A percentile compares a stretch with the other conserved stretches of the same genome.
These are phyloP conservation scores for Daubentonia madagascariensis DNA, from an alignment of 2,113 vertebrate genomes.

Conservation along the genomic window DNA sequence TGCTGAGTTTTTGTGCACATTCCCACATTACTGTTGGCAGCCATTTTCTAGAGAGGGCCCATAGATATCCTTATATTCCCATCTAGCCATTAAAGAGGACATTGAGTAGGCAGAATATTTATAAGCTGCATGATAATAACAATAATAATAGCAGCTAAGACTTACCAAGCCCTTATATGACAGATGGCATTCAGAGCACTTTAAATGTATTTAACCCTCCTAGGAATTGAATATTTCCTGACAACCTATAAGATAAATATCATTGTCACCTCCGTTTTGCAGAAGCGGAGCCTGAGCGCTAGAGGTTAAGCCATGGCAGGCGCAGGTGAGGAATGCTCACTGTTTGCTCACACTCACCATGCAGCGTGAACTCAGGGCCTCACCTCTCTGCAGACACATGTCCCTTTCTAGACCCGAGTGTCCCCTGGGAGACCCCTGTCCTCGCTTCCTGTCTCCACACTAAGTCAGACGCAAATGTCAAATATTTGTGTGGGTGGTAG, in stretches of 20 bases:
- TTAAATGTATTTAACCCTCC: background rate
- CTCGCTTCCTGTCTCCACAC: background rate
- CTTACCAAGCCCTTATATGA: background rate
- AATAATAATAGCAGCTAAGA: background rate
- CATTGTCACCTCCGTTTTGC: background rate
- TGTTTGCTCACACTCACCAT: background rate
- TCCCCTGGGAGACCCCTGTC: background rate
- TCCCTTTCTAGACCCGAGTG: background rate
- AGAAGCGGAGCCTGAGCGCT: background rate
- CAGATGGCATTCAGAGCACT: background rate
- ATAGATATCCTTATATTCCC: background rate
- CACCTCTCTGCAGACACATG: background rate
- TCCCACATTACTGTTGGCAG: background rate
- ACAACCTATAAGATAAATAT: background rate
- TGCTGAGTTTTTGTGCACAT: background rate
- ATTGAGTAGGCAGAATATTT: background rate
- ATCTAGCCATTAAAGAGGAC: background rate
- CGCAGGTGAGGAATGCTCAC: fast-evolving
- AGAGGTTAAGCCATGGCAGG: background rate
- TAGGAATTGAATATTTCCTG: background rate
- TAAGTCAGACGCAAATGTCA: background rate
- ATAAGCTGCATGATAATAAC: background rate
- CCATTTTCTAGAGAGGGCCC: background rate
- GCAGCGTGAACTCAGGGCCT: background rate
- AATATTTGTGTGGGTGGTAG: background rate